phyloP scores from a whole-genome alignment of 2,888 invertebrate species.

The Conistra vaccinii region DNA sequence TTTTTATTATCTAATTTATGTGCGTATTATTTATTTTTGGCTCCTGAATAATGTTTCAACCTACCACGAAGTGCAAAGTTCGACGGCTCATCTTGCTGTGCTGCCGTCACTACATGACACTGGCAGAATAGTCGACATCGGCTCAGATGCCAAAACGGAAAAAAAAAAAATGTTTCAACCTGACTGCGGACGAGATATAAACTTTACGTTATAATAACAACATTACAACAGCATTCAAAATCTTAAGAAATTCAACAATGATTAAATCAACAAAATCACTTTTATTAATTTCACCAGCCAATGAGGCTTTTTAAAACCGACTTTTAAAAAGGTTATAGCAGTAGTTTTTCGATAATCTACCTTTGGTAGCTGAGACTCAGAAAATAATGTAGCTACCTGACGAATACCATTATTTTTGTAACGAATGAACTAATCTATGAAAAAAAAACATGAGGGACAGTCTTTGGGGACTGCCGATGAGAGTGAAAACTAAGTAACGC shows the following conservation, averaged over 20 bases:
- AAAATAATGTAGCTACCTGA: background rate
- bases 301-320: background rate
- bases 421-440: background rate
- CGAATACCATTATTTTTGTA: background rate
- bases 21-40: conserved; percentile 45
- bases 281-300: background rate
- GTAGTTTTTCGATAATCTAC: background rate
- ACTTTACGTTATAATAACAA: background rate
- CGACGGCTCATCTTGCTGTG: no score
- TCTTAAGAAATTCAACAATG: background rate
- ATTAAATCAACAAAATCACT: background rate
- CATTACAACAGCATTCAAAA: background rate
- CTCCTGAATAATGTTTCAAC: background rate
- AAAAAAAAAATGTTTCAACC: no score
- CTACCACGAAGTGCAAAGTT: no score
- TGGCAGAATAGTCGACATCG: no score
- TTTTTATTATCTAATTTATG: conserved; percentile 41
- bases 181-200: background rate
- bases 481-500: no score
- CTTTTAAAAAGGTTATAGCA: background rate
- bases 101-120: no score
- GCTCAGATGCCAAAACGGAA: no score
- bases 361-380: no score
- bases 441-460: no score
- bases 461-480: no score